Conservation (phyloP, 2,113 vertebrate species). For the Ictalurus punctatus region DNA sequence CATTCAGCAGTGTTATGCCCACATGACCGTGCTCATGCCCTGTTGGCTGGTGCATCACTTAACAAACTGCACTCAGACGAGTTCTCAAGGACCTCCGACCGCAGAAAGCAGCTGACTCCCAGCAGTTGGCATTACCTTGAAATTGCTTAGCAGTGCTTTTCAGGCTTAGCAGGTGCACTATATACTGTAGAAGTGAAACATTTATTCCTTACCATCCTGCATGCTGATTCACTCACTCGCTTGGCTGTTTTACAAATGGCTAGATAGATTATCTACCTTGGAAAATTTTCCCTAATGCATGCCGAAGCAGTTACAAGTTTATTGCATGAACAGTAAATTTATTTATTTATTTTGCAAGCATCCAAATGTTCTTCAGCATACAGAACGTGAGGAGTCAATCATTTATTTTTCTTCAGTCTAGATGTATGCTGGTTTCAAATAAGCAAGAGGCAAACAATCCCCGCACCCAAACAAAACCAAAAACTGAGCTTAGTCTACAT, state of each 20-base stretch:
- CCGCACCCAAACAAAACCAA: not conserved
- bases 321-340: not conserved
- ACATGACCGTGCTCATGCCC: conserved; percentile 19
- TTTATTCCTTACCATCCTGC: not conserved
- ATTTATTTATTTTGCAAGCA: conserved; percentile 21
- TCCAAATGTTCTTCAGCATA: not conserved
- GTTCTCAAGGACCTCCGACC: conserved; percentile 8
- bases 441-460: not conserved
- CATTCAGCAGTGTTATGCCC: conserved; percentile 13
- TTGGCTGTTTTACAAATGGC: not conserved
- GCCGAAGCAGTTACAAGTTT: conserved; percentile 10
- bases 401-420: not conserved
- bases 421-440: not conserved
- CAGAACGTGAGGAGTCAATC: not conserved
- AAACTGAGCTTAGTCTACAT: not conserved
- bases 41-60: conserved; percentile 19
- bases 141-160: conserved; percentile 18
- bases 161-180: not conserved
- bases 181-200: not conserved
- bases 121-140: conserved; percentile 18
- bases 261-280: not conserved
- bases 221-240: not conserved
- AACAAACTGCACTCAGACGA: conserved; percentile 19
- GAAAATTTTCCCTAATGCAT: not conserved
- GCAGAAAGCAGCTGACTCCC: conserved; percentile 18